Base-by-base conservation (phyloP, 2,888 invertebrate species). In the Chesias legatella region DNA sequence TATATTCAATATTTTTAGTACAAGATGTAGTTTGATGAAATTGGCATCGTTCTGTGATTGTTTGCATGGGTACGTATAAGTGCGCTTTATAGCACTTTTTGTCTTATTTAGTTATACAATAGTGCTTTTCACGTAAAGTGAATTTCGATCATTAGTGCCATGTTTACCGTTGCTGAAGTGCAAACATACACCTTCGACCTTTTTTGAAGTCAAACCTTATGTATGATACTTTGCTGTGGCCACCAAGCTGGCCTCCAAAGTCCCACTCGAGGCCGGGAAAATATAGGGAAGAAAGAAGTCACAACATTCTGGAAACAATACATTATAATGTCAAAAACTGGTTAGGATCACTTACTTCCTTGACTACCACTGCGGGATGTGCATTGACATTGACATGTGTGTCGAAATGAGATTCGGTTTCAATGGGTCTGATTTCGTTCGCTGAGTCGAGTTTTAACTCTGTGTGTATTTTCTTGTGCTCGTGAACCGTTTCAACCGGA, bases 331-430 rank as follows among this genome's bases (percentile, higher is more conserved):
- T 17, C 13, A 17, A 3, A 3, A 17, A 17, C 2, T 17, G 2
- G 13, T 3, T 17, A 17, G 57, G 51, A 33, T 58, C 73, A 84
- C 84, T 84, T 75, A 86, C 84, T 75, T 86, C 82, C 69, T 82
- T 77, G 1, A 75, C 67, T 38, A 75, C 31, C 10, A 62, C 66
- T 17, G 69, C 44, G 9, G 71, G 70, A 49, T 63, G 53, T 13
- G 48, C 52, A 24, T 35, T 30, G 22, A 40, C 33, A 20, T 50
- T 71, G 33, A 67, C 51, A 24, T 67, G 51, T 7, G 68, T 45
- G 36, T 63, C 59, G 11, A 68, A 44, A 11, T 64, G 53, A 10
- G 58, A 44, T 27, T 60, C 58, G 6, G 56, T 53, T 22, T 63
- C 58, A 21, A 56, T 39, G 25, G 72, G 67, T 26, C 66, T 59